Evolutionary conservation across 2,113 vertebrate species (phyloP).

Genomic region (Thamnophis sirtalis): DNA sequence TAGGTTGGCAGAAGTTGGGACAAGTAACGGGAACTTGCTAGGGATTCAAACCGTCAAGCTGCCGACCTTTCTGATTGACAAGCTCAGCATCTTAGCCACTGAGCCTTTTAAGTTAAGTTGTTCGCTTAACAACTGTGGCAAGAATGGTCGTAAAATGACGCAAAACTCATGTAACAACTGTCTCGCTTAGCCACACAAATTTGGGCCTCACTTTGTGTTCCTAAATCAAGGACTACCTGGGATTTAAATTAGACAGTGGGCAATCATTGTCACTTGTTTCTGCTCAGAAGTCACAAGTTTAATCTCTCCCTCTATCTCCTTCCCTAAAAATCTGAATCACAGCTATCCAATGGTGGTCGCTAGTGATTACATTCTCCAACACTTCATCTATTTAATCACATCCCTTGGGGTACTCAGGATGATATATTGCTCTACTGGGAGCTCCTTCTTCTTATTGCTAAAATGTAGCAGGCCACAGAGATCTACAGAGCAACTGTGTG

Average conservation of each 20-base stretch:
- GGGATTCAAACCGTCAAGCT: no score
- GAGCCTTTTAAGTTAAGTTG: no score
- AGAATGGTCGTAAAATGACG: no score
- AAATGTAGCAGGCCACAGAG: neutral
- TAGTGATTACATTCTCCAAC: constrained; percentile 5
- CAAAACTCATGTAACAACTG: no score
- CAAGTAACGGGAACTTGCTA: no score
- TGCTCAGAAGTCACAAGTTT: neutral
- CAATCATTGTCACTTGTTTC: neutral
- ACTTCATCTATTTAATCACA: neutral
- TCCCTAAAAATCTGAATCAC: neutral
- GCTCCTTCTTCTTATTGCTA: neutral
- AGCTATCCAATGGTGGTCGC: neutral
- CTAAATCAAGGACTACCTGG: no score
- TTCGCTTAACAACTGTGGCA: no score
- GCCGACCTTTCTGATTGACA: no score
- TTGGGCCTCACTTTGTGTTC: no score
- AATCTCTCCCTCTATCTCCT: neutral
- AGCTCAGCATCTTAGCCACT: no score
- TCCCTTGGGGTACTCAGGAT: neutral
- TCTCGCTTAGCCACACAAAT: no score
- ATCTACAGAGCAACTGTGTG: neutral
- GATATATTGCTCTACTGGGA: constrained; percentile 9
- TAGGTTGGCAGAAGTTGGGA: no score
- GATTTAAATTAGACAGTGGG: neutral